Evolutionary conservation across 2,888 invertebrate species (phyloP).

Genomic region (Protodeltote pygarga): DNA sequence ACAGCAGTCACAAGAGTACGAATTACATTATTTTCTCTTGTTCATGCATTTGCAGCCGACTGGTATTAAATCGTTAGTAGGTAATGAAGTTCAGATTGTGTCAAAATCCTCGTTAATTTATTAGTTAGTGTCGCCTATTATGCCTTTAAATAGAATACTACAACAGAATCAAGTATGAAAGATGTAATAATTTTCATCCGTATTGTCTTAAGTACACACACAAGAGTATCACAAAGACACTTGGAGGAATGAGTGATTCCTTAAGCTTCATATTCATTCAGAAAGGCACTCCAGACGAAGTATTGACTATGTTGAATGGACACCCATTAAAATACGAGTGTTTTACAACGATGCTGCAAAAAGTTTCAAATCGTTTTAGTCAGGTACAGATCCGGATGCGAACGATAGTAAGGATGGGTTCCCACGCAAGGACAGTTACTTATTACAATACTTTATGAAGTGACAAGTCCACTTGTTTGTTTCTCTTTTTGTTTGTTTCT

Average conservation of each 20-base stretch:
- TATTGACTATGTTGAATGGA: constrained; percentile 61
- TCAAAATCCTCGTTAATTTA: no score
- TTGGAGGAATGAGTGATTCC: constrained; percentile 55
- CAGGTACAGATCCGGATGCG: constrained; percentile 82
- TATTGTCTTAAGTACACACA: constrained; percentile 55
- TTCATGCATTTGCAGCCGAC: no score
- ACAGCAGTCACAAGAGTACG: no score
- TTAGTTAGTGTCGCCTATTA: no score
- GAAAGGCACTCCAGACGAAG: constrained; percentile 60
- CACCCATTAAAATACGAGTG: constrained; percentile 75
- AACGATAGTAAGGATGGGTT: constrained; percentile 66
- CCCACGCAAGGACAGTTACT: constrained; percentile 76
- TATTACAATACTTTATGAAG: constrained; percentile 73
- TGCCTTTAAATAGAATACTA: no score
- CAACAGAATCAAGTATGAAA: no score
- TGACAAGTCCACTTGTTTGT: constrained; percentile 74
- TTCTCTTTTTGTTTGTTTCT: constrained; percentile 61
- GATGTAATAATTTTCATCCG: no score
- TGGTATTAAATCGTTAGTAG: no score
- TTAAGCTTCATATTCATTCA: constrained; percentile 37
- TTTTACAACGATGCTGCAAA: constrained; percentile 75
- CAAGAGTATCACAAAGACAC: constrained; percentile 50
- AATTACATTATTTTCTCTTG: no score
- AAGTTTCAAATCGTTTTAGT: constrained; percentile 57
- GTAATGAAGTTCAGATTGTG: no score